Percentiles rank a stretch among this genome's conserved stretches.
Evolutionary conservation across 1,140 invertebrate species (phyloP).

Genomic region (Bombus waltoni): DNA sequence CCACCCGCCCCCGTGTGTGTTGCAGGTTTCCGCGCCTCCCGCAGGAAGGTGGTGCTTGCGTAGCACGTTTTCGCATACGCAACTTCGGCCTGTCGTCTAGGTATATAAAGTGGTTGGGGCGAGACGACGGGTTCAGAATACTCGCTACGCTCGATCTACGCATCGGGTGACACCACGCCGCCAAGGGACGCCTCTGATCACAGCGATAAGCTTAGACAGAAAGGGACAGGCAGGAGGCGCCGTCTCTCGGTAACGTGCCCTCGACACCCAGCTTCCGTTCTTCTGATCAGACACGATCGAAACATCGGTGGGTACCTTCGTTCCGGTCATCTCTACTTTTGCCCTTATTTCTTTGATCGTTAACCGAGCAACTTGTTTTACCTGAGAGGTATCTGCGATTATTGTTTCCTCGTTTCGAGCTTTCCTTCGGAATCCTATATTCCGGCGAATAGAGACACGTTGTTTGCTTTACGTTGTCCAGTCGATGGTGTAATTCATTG

Average conservation of each 20-base stretch:
- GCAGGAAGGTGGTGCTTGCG: conserved; percentile 71
- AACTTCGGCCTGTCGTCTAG: conserved; percentile 77
- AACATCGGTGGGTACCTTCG: neutral
- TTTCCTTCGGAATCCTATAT: no score
- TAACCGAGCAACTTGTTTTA: neutral
- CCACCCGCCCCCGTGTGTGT: conserved; percentile 47
- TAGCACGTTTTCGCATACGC: conserved; percentile 52
- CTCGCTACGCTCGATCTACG: conserved; percentile 76
- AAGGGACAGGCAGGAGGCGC: conserved; percentile 20
- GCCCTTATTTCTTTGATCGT: neutral
- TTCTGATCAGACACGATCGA: neutral
- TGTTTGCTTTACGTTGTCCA: no score
- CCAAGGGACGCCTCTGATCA: conserved; percentile 10
- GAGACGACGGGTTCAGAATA: conserved; percentile 80
- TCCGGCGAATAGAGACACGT: no score
- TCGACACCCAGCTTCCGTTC: neutral
- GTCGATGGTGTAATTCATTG: no score
- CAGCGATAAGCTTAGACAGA: conserved; percentile 8
- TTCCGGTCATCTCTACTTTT: no score
- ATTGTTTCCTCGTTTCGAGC: no score
- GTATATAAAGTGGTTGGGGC: conserved; percentile 82
- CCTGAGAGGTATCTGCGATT: neutral
- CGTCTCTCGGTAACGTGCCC: neutral
- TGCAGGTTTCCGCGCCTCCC: conserved; percentile 49
- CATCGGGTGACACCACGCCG: conserved; percentile 54